phyloP scores from a whole-genome alignment of 2,113 vertebrate genomes.

The Syngnathus scovelli region DNA sequence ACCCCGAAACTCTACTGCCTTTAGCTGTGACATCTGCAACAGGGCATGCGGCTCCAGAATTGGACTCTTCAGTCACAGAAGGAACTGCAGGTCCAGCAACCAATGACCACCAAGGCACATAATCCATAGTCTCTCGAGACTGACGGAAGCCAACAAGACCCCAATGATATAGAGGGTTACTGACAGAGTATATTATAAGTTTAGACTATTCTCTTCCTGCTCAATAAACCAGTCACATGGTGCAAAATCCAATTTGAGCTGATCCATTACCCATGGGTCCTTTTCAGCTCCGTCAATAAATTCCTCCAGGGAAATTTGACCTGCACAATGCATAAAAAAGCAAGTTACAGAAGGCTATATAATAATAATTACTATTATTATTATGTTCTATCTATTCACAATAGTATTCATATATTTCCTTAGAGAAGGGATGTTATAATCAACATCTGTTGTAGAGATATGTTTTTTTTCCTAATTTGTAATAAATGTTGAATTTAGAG shows the following conservation, averaged over 20 bases:
- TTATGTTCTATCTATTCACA: neutral
- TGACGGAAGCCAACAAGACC: no score
- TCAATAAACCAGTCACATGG: slow-evolving; percentile 57
- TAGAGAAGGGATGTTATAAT: neutral
- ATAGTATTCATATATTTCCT: neutral
- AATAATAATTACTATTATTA: neutral
- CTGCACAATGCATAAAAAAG: slow-evolving; percentile 25
- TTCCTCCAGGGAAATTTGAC: slow-evolving; percentile 64
- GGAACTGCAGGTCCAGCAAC: no score
- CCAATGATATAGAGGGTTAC: neutral
- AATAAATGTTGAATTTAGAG: no score
- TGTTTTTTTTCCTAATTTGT: neutral
- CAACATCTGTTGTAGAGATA: neutral
- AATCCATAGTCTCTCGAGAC: no score
- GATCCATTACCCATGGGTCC: slow-evolving; percentile 66
- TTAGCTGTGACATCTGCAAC: no score
- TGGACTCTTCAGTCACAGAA: no score
- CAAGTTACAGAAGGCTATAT: neutral
- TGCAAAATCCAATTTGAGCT: slow-evolving; percentile 61
- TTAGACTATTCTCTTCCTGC: slow-evolving; percentile 20
- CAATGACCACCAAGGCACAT: no score
- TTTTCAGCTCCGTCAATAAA: slow-evolving; percentile 67
- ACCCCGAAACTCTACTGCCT: no score
- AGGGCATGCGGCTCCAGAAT: no score
- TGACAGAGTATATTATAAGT: no score